Evolutionary conservation across 2,888 invertebrate genomes (phyloP), one percentile per base, ranked within the genome.

Genomic region (Chloromyia formosa): DNA sequence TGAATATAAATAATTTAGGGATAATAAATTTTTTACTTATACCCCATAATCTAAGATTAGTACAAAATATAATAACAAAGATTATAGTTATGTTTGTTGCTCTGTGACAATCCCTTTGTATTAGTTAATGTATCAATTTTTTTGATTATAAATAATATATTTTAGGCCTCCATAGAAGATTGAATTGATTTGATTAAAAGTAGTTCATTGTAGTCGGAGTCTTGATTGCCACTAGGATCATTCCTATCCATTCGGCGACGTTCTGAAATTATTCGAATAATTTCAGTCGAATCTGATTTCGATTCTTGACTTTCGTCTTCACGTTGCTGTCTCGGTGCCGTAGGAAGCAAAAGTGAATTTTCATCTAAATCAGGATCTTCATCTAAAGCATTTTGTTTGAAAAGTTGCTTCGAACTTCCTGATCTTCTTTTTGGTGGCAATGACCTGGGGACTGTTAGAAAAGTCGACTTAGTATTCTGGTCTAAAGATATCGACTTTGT

Each of bases 381-480:
- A 77, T 89, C 89, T 75, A 88, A 84, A 0, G 88, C 88, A 78
- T 86, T 84, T 78, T 89, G 88, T 80, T 88, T 89, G 80, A 89
- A 89, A 12, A 89, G 83, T 81, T 89, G 88, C 79, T 88, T 89
- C 22, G 88, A 88, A 81, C 89, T 89, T 77, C 82, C 84, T 75
- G 85, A 85, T 76, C 85, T 83, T 78, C 83, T 85, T 58, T 84
- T 80, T 80, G 83, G 86, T 61, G 85, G 85, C 83, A 84, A 83
- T 61, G 82, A 81, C 54, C 84, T 82, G 66, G 86, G 85, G 77
- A 85, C 84, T 18, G 84, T 83, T 1, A 85, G 79, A 73, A 83
- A 79, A 71, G 82, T 81, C 78, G 81, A 80, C 58, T 81, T 79
- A 42, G 78, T 68, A 22, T 80, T 78, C 77, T 83, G 84, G 77